Evolutionary conservation across 2,113 vertebrate species (phyloP), one percentile per base, ranked within the genome.

Genomic region (Perognathus longimembris): DNA sequence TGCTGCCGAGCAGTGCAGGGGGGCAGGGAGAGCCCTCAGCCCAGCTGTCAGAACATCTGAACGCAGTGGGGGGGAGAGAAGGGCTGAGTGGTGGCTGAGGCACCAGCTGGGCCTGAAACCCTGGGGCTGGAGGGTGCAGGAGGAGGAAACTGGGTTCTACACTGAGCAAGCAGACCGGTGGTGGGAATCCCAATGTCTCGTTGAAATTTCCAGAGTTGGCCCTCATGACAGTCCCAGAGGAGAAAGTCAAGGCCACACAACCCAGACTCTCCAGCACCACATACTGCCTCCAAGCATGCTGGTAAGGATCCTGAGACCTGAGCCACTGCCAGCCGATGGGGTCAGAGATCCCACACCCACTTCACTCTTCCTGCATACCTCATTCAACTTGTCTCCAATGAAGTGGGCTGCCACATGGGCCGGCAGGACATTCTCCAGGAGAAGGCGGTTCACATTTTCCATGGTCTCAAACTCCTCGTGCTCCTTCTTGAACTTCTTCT

Each of bases 401-500:
- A 99, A 99, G 97, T 99, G 98, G 0, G 98, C 97, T 0, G 99
- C 99, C 76, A 99, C 99, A 0, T 99, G 99, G 11, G 99, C 99
- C 0, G 99, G 99, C 93, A 99, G 98, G 6, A 99, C 99, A 0
- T 99, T 99, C 96, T 99, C 99, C 97, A 99, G 97, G 78, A 99
- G 97, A 15, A 99, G 98, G 38, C 99, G 99, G 95, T 99, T 99
- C 81, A 99, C 98, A 0, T 99, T 99, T 98, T 99, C 99, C 98
- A 99, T 98, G 0, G 99, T 99, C 97, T 99, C 99, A 64, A 99
- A 99, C 93, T 99, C 99, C 12, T 99, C 99, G 0, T 99, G 99
- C 66, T 99, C 99, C 26, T 99, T 99, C 96, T 98, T 98, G 97
- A 99, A 99, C 97, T 99, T 99, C 90, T 99, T 99, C 97, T 99